These are phyloP conservation scores for Dorcus hopei DNA, from an alignment of 2,888 invertebrate species.

Conservation along the genomic window DNA sequence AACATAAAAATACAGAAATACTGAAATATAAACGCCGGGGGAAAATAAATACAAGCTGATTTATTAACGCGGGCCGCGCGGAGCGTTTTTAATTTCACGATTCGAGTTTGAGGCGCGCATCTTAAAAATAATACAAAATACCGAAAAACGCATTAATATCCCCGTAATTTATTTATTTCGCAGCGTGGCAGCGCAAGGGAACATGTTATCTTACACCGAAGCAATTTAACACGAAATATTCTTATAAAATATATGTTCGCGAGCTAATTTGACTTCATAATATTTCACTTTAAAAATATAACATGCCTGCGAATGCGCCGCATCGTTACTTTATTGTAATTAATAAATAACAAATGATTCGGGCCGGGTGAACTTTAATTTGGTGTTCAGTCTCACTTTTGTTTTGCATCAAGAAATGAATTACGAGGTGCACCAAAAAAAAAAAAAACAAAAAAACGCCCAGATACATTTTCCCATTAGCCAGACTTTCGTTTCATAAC, in stretches of 20 bases:
- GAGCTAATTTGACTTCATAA: slow-evolving; percentile 19
- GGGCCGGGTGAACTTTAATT: slow-evolving; percentile 11
- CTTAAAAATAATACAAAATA: slow-evolving; percentile 9
- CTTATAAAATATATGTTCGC: slow-evolving; percentile 17
- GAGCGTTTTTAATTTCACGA: slow-evolving; percentile 15
- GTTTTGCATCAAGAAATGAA: not conserved
- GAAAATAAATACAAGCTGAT: slow-evolving; percentile 4
- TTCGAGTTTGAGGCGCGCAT: slow-evolving; percentile 1
- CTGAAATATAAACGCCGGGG: not conserved
- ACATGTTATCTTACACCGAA: slow-evolving; percentile 16
- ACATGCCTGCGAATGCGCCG: slow-evolving; percentile 9
- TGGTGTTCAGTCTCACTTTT: slow-evolving; percentile 10
- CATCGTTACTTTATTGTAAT: slow-evolving; percentile 9
- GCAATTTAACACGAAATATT: slow-evolving; percentile 19
- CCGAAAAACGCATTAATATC: slow-evolving; percentile 17
- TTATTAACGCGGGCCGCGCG: slow-evolving; percentile 4
- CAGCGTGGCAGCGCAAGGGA: slow-evolving; percentile 17
- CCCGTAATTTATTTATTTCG: slow-evolving; percentile 16
- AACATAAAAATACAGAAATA: not conserved
- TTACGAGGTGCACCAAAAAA: no score
- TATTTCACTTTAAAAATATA: slow-evolving; percentile 19
- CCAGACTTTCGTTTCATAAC: no score
- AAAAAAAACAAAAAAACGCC: no score
- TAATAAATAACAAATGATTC: slow-evolving; percentile 11
- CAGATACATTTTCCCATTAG: no score